Evolutionary conservation across 2,888 invertebrate genomes (phyloP).

Genomic region (Abrostola tripartita): DNA sequence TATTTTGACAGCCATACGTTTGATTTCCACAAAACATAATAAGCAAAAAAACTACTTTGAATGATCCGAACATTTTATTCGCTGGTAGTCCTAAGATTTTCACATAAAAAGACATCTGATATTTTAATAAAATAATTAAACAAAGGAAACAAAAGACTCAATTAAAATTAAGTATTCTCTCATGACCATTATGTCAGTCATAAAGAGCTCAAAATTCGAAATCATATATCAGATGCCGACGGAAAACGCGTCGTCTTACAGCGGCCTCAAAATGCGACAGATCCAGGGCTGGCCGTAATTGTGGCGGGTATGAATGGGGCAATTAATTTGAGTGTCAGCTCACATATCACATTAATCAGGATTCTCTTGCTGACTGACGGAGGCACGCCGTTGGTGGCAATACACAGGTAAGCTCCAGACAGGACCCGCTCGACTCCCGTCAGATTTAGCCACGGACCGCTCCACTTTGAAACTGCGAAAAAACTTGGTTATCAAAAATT

Average conservation of each 20-base stretch:
- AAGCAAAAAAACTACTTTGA: too few relatives aligned
- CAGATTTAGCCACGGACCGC: slow-evolving; percentile 87
- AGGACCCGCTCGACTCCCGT: slow-evolving; percentile 88
- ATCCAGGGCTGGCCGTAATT: slow-evolving; percentile 34
- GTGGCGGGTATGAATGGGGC: slow-evolving; percentile 36
- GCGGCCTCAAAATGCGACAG: slow-evolving; percentile 26
- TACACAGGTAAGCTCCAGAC: slow-evolving; percentile 90
- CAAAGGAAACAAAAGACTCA: not conserved
- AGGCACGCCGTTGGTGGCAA: slow-evolving; percentile 90
- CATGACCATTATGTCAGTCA: not conserved
- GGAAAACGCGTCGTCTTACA: slow-evolving; percentile 29
- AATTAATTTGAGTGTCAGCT: slow-evolving; percentile 49
- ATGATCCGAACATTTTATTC: too few relatives aligned
- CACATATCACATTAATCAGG: slow-evolving; percentile 86
- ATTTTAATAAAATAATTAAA: not conserved
- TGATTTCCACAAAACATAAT: too few relatives aligned
- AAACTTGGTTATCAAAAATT: slow-evolving; percentile 6
- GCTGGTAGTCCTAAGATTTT: too few relatives aligned
- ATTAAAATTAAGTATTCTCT: not conserved
- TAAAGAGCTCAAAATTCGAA: slow-evolving; percentile 24
- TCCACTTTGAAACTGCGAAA: slow-evolving; percentile 86
- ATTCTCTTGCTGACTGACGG: slow-evolving; percentile 85
- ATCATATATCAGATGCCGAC: slow-evolving; percentile 7
- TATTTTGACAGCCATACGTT: too few relatives aligned
- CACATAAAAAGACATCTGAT: not conserved